A percentile compares a stretch with the other conserved stretches of the same genome.
Conservation (phyloP, 2,113 vertebrate genomes). For the Rhodinocichla rosea region DNA sequence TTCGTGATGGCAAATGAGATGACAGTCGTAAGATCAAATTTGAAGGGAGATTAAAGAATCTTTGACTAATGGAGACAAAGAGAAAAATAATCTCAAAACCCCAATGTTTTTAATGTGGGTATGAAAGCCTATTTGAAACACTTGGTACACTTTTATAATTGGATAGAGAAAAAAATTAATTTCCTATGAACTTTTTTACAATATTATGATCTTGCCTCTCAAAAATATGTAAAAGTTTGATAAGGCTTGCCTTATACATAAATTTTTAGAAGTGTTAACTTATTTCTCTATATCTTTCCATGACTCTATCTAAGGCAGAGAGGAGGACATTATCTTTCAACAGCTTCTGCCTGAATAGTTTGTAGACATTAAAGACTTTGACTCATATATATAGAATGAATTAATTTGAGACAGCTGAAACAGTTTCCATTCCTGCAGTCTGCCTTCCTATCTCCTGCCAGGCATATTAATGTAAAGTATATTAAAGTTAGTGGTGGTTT, state of each 20-base stretch:
- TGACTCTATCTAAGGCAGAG: neutral
- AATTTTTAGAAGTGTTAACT: neutral
- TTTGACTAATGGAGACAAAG: neutral
- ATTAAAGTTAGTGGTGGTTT: slow-evolving; percentile 40
- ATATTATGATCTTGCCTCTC: neutral
- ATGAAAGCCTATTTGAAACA: neutral
- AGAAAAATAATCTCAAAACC: neutral
- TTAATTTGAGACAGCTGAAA: slow-evolving; percentile 29
- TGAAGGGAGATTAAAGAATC: neutral
- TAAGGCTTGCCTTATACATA: neutral
- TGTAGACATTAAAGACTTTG: slow-evolving; percentile 5
- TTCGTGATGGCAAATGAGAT: neutral
- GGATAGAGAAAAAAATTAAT: neutral
- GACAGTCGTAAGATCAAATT: neutral
- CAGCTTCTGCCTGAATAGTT: neutral
- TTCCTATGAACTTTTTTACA: neutral
- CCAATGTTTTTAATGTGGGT: neutral
- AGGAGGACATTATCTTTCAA: neutral
- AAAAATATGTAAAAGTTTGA: neutral
- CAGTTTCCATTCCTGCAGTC: neutral
- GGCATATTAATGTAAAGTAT: slow-evolving; percentile 2
- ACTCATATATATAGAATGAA: neutral
- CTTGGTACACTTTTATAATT: neutral
- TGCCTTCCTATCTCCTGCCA: slow-evolving; percentile 13
- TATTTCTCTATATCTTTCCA: neutral